Evolutionary conservation across 2,113 vertebrate species (phyloP).

Genomic region (Hippolais icterina): DNA sequence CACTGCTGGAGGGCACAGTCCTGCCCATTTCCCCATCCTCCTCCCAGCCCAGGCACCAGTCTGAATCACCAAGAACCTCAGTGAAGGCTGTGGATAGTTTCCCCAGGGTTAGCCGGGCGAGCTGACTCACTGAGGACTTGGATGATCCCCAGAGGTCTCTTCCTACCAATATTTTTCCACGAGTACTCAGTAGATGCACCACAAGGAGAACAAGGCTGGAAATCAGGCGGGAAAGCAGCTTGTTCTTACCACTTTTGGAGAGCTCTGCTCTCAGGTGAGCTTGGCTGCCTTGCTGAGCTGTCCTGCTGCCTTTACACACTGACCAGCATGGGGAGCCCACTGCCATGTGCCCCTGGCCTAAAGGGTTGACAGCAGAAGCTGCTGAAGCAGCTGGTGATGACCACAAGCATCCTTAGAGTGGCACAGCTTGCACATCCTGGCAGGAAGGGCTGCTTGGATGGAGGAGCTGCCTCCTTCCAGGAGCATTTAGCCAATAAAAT

Average conservation of each 20-base stretch:
- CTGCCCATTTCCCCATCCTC: neutral
- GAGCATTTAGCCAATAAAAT: neutral
- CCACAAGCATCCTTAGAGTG: neutral
- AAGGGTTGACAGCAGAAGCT: neutral
- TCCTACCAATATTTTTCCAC: neutral
- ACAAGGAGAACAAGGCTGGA: neutral
- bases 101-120: neutral
- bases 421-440: neutral
- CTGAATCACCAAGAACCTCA: neutral
- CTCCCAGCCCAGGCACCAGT: neutral
- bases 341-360: neutral
- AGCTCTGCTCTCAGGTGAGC: neutral
- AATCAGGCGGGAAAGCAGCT: neutral
- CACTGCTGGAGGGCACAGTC: neutral
- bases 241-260: neutral
- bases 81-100: neutral
- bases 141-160: neutral
- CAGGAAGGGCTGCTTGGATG: neutral
- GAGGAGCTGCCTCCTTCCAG: neutral
- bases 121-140: neutral
- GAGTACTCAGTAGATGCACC: neutral
- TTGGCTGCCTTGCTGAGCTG: neutral
- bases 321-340: neutral
- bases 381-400: neutral
- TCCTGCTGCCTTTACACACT: neutral